phyloP scores from a whole-genome alignment of 2,888 invertebrate species.

The Dicycla oo region DNA sequence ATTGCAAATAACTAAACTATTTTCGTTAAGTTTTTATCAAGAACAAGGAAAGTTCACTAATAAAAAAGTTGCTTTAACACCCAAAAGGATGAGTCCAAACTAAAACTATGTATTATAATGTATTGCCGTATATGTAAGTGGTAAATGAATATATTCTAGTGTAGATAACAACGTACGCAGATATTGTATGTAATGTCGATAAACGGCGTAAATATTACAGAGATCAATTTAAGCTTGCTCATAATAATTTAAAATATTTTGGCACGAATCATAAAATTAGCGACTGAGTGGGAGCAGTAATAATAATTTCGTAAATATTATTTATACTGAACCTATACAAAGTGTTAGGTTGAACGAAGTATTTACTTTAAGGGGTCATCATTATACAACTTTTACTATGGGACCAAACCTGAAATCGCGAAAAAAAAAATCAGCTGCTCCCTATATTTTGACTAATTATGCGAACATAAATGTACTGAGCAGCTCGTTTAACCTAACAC shows the following conservation, averaged over 20 bases:
- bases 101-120: slow-evolving; percentile 33
- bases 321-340: neutral
- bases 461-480: no score
- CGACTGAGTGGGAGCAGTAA: slow-evolving; percentile 33
- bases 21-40: slow-evolving; percentile 4
- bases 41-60: neutral
- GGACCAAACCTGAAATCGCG: no score
- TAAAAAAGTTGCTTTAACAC: slow-evolving; percentile 3
- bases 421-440: no score
- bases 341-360: no score
- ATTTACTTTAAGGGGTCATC: no score
- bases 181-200: slow-evolving; percentile 28
- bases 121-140: slow-evolving; percentile 30
- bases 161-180: slow-evolving; percentile 36
- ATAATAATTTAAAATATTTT: slow-evolving; percentile 59
- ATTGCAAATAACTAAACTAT: slow-evolving; percentile 19
- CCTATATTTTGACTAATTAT: no score
- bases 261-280: slow-evolving; percentile 63
- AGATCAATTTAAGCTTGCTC: slow-evolving; percentile 62
- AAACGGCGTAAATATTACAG: slow-evolving; percentile 49
- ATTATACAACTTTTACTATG: no score
- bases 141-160: slow-evolving; percentile 53
- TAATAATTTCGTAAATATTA: slow-evolving; percentile 15
- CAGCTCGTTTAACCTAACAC: no score
- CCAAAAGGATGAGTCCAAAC: slow-evolving; percentile 32